Percentiles rank a stretch among this genome's conserved stretches.
Evolutionary conservation across 2,797 vertebrate species (phyloP).

Genomic region (Austrolebias charrua): DNA sequence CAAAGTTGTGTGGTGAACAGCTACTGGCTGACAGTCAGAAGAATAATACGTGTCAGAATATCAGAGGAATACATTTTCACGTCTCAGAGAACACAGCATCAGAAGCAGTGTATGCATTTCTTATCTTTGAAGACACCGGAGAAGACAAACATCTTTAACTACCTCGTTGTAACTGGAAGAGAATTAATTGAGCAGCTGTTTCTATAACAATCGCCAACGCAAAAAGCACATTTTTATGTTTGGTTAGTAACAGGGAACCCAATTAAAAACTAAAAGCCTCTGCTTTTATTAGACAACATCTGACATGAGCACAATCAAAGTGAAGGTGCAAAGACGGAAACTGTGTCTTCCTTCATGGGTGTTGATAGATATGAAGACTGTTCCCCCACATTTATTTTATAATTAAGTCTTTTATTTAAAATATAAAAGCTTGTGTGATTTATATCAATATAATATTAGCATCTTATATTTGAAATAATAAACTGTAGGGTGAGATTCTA

Average conservation of each 20-base stretch:
- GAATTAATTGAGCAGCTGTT: slow-evolving; percentile 13
- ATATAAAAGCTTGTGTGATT: no score
- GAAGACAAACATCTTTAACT: slow-evolving; percentile 8
- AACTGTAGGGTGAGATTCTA: no score
- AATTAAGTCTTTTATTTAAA: no score
- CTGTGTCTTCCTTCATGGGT: no score
- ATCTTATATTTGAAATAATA: no score
- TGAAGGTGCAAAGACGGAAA: not conserved
- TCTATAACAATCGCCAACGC: slow-evolving; percentile 1
- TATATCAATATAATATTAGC: no score
- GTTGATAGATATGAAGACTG: not conserved
- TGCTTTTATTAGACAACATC: not conserved
- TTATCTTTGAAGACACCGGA: not conserved
- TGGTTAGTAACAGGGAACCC: not conserved
- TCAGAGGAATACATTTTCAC: not conserved
- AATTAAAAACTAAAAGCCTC: slow-evolving; percentile 1
- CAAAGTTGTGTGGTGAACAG: not conserved
- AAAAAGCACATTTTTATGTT: slow-evolving; percentile 5
- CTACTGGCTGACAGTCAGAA: not conserved
- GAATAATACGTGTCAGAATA: not conserved
- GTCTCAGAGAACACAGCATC: not conserved
- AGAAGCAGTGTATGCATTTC: not conserved
- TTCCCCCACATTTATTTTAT: no score
- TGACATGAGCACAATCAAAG: not conserved
- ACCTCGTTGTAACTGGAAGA: slow-evolving; percentile 3